These are phyloP conservation scores for Eupeodes luniger DNA, from an alignment of 2,888 invertebrate species.

Conservation along the genomic window DNA sequence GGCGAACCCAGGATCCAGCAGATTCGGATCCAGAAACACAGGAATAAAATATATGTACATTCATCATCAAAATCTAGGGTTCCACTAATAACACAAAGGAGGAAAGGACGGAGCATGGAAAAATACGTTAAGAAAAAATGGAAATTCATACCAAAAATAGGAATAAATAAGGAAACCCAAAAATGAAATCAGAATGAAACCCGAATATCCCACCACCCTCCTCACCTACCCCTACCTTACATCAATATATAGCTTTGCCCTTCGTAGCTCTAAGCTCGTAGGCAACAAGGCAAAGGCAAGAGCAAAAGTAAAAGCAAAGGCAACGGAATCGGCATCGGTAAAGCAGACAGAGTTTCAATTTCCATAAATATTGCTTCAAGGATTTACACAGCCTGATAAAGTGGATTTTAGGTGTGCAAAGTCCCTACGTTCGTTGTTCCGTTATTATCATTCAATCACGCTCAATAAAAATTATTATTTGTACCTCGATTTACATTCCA, in stretches of 20 bases:
- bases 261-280: neutral
- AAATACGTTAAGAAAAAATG: neutral
- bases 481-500: conserved; percentile 49
- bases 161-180: conserved; percentile 52
- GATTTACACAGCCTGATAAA: conserved; percentile 33
- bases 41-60: conserved; percentile 47
- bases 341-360: conserved; percentile 44
- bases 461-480: conserved; percentile 72
- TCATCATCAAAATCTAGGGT: conserved; percentile 58
- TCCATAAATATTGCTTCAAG: conserved; percentile 66
- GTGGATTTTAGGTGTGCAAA: conserved; percentile 38
- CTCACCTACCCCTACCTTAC: neutral
- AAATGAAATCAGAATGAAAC: conserved; percentile 9
- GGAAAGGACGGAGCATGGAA: conserved; percentile 26
- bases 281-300: too few species aligned
- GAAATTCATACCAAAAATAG: conserved; percentile 52
- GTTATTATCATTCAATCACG: conserved; percentile 73
- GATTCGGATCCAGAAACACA: neutral
- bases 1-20: conserved; percentile 26
- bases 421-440: conserved; percentile 48
- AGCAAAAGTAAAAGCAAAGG: too few species aligned
- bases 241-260: neutral
- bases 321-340: too few species aligned
- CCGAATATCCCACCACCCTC: conserved; percentile 3
- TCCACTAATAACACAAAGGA: conserved; percentile 48